A percentile compares a stretch with the other conserved stretches of the same genome.
These are phyloP conservation scores for Microctenopoma steveboyesi DNA, from an alignment of 2,797 vertebrate species.

Conservation along the genomic window DNA sequence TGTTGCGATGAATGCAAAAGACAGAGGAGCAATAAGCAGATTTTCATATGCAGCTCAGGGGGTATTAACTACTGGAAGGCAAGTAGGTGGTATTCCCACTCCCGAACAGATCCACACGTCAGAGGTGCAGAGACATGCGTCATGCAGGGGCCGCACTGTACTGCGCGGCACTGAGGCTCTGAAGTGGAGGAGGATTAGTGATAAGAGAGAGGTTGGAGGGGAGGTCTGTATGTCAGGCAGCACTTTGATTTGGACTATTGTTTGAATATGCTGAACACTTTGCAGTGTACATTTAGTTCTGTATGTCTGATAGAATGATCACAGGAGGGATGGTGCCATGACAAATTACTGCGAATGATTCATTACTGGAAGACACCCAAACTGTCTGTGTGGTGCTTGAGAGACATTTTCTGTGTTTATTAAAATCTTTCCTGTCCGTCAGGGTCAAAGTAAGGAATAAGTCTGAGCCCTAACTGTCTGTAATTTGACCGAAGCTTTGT, in stretches of 20 bases:
- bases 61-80: slow-evolving; percentile 36
- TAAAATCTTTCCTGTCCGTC: neutral
- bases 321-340: neutral
- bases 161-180: slow-evolving; percentile 11
- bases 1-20: slow-evolving; percentile 21
- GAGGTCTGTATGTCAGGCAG: slow-evolving; percentile 17
- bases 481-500: slow-evolving; percentile 66
- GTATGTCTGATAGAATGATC: slow-evolving; percentile 1
- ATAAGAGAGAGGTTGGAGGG: slow-evolving; percentile 19
- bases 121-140: slow-evolving; percentile 57
- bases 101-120: slow-evolving; percentile 48
- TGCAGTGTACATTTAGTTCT: slow-evolving; percentile 6
- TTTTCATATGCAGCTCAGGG: slow-evolving; percentile 40
- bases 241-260: slow-evolving; percentile 29
- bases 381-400: neutral
- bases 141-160: slow-evolving; percentile 34
- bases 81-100: slow-evolving; percentile 44
- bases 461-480: slow-evolving; percentile 40
- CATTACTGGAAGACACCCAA: neutral
- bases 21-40: slow-evolving; percentile 38
- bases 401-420: neutral
- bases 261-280: neutral
- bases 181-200: slow-evolving; percentile 27
- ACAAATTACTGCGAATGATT: neutral
- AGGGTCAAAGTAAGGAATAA: slow-evolving; percentile 1